Evolutionary conservation across 2,113 vertebrate genomes (phyloP).

Genomic region (Amphilophus citrinellus): DNA sequence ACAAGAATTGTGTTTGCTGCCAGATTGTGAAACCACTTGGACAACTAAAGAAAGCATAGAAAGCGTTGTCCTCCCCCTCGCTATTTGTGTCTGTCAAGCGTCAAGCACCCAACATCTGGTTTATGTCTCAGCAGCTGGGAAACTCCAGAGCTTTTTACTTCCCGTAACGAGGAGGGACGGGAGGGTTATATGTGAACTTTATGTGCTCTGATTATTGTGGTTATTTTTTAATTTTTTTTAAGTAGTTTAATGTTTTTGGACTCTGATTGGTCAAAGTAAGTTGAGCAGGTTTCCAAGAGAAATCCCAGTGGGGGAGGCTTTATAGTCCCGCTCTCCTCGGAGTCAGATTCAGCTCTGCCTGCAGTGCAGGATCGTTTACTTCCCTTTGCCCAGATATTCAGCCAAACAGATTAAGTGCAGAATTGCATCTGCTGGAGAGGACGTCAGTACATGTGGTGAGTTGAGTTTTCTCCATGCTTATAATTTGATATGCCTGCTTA

Average conservation of each 20-base stretch:
- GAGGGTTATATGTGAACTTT: slow-evolving; percentile 17
- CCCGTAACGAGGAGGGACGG: slow-evolving; percentile 39
- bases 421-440: slow-evolving; percentile 12
- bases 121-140: slow-evolving; percentile 46
- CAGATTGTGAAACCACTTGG: slow-evolving; percentile 39
- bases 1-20: neutral
- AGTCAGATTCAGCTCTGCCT: slow-evolving; percentile 26
- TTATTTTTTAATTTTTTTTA: fast-evolving
- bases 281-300: neutral
- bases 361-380: slow-evolving; percentile 19
- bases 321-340: neutral
- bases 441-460: slow-evolving; percentile 45
- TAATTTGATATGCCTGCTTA: neutral
- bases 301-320: neutral
- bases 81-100: slow-evolving; percentile 18
- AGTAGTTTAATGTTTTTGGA: neutral
- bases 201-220: neutral
- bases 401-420: neutral
- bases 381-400: neutral
- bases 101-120: slow-evolving; percentile 67
- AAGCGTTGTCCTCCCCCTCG: neutral
- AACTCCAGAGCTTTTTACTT: slow-evolving; percentile 46
- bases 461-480: neutral
- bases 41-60: neutral
- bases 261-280: neutral